Conservation (phyloP, 2,888 invertebrate genomes). For the Machimus atricapillus region DNA sequence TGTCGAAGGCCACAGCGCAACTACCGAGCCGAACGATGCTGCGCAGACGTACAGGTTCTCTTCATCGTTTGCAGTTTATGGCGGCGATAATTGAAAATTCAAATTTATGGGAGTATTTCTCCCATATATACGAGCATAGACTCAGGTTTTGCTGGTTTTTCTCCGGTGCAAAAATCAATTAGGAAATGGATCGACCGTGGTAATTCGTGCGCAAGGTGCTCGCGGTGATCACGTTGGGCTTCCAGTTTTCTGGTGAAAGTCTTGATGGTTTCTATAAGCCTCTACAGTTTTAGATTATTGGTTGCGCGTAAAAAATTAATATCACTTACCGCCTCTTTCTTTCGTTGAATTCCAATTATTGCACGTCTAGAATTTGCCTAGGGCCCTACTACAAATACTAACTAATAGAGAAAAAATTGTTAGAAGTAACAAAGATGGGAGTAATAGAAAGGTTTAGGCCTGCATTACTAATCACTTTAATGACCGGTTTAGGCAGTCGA, state of each 20-base stretch:
- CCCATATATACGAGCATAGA: not conserved
- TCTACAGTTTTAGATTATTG: too few relatives aligned
- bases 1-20: not conserved
- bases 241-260: not conserved
- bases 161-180: not conserved
- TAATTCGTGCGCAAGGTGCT: not conserved
- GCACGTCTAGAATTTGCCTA: too few relatives aligned
- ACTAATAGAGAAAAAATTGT: too few relatives aligned
- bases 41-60: not conserved
- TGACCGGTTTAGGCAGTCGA: too few relatives aligned
- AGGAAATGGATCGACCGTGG: not conserved
- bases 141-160: not conserved
- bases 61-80: not conserved
- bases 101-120: not conserved
- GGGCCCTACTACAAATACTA: not conserved
- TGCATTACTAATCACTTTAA: too few relatives aligned
- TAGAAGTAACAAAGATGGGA: too few relatives aligned
- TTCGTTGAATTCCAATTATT: too few relatives aligned
- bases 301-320: too few relatives aligned
- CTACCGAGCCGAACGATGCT: not conserved
- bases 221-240: not conserved
- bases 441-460: too few relatives aligned
- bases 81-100: slow-evolving; percentile 15
- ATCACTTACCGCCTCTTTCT: too few relatives aligned
- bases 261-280: not conserved